These are phyloP conservation scores for Ganaspis sp. DNA, from an alignment of 1,140 invertebrate genomes.

Conservation along the genomic window DNA sequence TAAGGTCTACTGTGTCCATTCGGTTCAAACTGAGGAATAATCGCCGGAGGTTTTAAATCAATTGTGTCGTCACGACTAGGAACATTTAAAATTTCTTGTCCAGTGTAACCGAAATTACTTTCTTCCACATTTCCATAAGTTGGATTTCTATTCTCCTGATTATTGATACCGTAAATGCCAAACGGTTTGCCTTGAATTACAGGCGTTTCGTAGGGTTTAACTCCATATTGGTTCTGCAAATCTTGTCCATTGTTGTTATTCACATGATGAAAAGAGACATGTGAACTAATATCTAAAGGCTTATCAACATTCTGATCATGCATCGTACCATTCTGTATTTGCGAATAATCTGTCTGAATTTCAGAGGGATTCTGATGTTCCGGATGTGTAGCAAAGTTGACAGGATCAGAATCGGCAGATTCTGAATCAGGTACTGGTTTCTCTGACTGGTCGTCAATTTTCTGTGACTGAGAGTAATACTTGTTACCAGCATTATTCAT, in stretches of 20 bases:
- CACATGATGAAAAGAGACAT: background rate
- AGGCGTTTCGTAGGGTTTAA: conserved; percentile 56
- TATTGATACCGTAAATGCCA: conserved; percentile 53
- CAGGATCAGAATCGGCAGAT: conserved; percentile 64
- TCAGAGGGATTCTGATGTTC: conserved; percentile 39
- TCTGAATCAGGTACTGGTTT: conserved; percentile 60
- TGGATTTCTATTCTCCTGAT: conserved; percentile 40
- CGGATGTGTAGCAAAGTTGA: conserved; percentile 60
- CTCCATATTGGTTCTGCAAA: conserved; percentile 40
- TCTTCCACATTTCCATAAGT: conserved; percentile 59
- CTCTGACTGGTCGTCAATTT: conserved; percentile 40
- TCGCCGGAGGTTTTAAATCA: conserved; percentile 64
- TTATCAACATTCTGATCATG: conserved; percentile 27
- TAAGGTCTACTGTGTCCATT: conserved; percentile 61
- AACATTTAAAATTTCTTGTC: conserved; percentile 35
- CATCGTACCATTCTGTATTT: conserved; percentile 39
- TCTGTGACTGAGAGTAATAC: conserved; percentile 32
- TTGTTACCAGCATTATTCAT: conserved; percentile 33
- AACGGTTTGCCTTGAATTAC: conserved; percentile 65
- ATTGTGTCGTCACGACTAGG: conserved; percentile 56
- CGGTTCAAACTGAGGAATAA: conserved; percentile 55
- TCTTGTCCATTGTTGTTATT: conserved; percentile 35
- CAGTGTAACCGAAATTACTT: conserved; percentile 48
- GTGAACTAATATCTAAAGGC: background rate
- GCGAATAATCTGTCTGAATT: background rate